A percentile compares a stretch with the other conserved stretches of the same genome.
Evolutionary conservation across 2,797 vertebrate genomes (phyloP).

Genomic region (Pyrrhura leucotis): DNA sequence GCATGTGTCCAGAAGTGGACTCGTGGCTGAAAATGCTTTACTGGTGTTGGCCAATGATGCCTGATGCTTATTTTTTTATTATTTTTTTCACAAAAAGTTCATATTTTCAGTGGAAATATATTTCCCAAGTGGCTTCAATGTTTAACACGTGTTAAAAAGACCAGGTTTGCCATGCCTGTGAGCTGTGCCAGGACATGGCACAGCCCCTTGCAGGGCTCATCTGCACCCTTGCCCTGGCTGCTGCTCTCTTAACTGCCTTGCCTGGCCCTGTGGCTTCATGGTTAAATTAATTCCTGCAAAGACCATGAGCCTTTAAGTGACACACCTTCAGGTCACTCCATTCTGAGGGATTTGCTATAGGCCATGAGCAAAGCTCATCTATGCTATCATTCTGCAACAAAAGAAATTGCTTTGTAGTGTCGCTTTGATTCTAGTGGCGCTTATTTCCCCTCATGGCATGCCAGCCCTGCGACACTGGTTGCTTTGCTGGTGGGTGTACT

Average conservation of each 20-base stretch:
- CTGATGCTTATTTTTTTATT: background rate
- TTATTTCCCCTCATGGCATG: rapidly evolving
- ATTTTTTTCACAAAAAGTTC: background rate
- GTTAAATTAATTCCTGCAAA: background rate
- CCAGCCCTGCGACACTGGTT: background rate
- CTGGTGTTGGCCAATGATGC: background rate
- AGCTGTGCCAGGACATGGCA: background rate
- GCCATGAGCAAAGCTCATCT: background rate
- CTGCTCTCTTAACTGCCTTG: rapidly evolving
- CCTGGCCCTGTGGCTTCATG: background rate
- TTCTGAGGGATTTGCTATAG: background rate
- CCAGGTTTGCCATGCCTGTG: background rate
- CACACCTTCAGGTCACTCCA: rapidly evolving
- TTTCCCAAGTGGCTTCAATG: background rate
- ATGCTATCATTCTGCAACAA: background rate
- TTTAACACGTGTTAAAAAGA: background rate
- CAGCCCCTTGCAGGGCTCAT: rapidly evolving
- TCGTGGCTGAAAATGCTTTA: background rate
- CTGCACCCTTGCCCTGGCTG: background rate
- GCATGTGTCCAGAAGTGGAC: rapidly evolving
- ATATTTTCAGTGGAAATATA: background rate
- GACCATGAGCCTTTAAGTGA: background rate
- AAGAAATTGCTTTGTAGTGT: rapidly evolving
- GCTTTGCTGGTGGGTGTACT: background rate
- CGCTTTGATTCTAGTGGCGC: background rate